Conservation (phyloP, 2,888 invertebrate species). For the Ptychoptera albimana region DNA sequence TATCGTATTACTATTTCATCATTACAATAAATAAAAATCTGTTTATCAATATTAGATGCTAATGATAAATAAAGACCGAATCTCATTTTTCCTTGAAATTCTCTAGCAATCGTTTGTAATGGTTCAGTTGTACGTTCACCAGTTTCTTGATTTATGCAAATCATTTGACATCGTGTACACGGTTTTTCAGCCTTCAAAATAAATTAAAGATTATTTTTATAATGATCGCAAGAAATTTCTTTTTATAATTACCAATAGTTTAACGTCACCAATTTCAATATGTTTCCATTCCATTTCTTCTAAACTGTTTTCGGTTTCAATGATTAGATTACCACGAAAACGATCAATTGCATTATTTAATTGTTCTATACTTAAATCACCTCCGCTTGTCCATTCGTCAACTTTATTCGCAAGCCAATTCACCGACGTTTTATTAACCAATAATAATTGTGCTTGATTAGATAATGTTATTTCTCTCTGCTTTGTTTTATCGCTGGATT, state of each 20-base stretch:
- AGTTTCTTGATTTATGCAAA: constrained; percentile 79
- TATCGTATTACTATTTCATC: neutral
- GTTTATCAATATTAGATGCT: neutral
- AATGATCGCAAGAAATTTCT: neutral
- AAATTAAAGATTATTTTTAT: constrained; percentile 3
- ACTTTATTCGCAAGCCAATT: constrained; percentile 48
- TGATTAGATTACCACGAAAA: constrained; percentile 83
- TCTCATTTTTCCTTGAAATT: constrained; percentile 55
- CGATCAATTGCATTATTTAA: constrained; percentile 49
- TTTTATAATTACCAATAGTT: constrained; percentile 28
- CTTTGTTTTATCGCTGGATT: constrained; percentile 23
- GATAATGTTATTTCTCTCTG: constrained; percentile 41
- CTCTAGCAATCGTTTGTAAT: constrained; percentile 53
- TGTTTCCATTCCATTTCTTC: constrained; percentile 57
- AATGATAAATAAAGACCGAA: constrained; percentile 65
- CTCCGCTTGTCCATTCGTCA: constrained; percentile 24
- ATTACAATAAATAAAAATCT: neutral
- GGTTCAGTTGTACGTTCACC: constrained; percentile 68
- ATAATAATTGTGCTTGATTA: constrained; percentile 74
- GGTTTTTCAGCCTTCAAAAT: constrained; percentile 51
- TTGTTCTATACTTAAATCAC: constrained; percentile 31
- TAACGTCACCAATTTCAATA: constrained; percentile 45
- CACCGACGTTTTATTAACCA: constrained; percentile 66
- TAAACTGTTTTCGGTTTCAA: constrained; percentile 55
- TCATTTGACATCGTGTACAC: constrained; percentile 89